Conservation (phyloP, 2,888 invertebrate species). For the Drosophila lutescens region DNA sequence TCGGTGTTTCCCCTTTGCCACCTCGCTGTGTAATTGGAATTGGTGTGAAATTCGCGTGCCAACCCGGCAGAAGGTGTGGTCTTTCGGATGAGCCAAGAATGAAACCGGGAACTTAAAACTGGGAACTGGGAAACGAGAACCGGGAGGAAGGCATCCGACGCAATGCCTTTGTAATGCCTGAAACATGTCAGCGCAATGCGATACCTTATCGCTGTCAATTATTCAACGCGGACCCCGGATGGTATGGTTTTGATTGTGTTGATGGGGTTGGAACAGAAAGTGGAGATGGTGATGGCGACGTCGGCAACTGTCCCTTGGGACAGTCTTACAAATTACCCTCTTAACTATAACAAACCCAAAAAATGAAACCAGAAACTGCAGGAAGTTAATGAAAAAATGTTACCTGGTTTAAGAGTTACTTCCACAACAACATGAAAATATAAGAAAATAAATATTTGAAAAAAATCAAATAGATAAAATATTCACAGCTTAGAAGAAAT, state of each 20-base stretch:
- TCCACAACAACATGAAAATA: background rate
- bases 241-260: conserved; percentile 5
- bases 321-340: conserved; percentile 76
- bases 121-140: conserved; percentile 17
- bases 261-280: conserved; percentile 8
- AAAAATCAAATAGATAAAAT: no score
- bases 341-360: conserved; percentile 74
- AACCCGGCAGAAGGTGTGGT: conserved; percentile 47
- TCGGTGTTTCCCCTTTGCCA: conserved; percentile 29
- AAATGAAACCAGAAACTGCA: conserved; percentile 35
- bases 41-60: conserved; percentile 80
- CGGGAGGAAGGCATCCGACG: conserved; percentile 14
- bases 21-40: conserved; percentile 67
- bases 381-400: background rate
- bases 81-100: conserved; percentile 8
- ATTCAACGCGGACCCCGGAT: conserved; percentile 56
- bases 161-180: conserved; percentile 80
- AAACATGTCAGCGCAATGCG: conserved; percentile 81
- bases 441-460: no score
- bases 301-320: conserved; percentile 44
- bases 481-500: no score
- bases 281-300: conserved; percentile 2
- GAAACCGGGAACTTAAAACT: background rate
- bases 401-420: background rate
- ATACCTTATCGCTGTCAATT: conserved; percentile 80